phyloP scores from a whole-genome alignment of 2,113 vertebrate species.

The Leuciscus idus region DNA sequence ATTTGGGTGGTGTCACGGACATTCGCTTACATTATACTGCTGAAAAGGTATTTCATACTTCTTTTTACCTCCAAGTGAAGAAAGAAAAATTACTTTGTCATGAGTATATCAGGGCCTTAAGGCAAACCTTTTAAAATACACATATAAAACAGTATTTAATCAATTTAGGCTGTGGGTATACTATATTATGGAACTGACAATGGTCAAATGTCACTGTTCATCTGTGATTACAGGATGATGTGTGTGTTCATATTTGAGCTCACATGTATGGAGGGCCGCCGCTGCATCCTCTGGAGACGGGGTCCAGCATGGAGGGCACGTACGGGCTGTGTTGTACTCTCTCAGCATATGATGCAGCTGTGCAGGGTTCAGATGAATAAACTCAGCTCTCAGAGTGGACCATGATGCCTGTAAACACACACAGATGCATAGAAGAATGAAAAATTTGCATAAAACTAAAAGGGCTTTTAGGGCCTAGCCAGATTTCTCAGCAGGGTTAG shows the following conservation, averaged over 20 bases:
- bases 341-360: conserved; percentile 81
- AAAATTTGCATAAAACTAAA: background rate
- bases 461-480: background rate
- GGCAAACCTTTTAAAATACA: too few relatives aligned
- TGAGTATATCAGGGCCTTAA: too few relatives aligned
- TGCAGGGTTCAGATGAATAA: conserved; percentile 71
- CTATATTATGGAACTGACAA: background rate
- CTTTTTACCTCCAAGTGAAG: too few relatives aligned
- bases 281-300: conserved; percentile 64
- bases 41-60: too few relatives aligned
- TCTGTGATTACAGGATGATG: background rate
- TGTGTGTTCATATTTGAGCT: conserved; percentile 30
- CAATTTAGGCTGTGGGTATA: background rate
- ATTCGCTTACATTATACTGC: too few relatives aligned
- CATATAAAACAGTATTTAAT: background rate
- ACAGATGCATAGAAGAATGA: background rate
- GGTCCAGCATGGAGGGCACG: conserved; percentile 69
- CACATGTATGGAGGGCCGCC: conserved; percentile 71
- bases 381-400: conserved; percentile 74
- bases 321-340: conserved; percentile 70
- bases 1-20: too few relatives aligned
- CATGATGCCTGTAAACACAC: conserved; percentile 71
- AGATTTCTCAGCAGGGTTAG: background rate
- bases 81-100: too few relatives aligned
- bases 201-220: background rate